phyloP scores from a whole-genome alignment of 2,113 vertebrate species.

The Actenoides hombroni region DNA sequence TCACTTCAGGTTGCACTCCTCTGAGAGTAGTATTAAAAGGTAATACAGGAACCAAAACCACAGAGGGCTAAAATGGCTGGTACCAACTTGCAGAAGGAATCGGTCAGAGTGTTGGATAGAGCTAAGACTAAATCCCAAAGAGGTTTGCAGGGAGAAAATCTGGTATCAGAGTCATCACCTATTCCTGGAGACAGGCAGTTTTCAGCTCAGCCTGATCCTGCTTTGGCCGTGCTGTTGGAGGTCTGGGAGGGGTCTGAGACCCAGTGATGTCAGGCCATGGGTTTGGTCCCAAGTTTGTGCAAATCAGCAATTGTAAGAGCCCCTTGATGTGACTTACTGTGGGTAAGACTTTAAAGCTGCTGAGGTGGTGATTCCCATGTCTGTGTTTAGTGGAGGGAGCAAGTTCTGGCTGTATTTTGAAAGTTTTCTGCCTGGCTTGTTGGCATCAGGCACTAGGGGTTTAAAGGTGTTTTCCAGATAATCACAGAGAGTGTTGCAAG shows the following conservation, averaged over 20 bases:
- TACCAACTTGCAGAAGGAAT: not conserved
- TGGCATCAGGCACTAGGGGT: not conserved
- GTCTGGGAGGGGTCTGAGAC: not conserved
- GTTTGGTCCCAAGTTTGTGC: not conserved
- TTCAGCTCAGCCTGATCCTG: not conserved
- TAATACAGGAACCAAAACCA: not conserved
- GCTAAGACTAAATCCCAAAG: not conserved
- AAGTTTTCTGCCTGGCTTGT: not conserved
- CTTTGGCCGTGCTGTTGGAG: fast-evolving
- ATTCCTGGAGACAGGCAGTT: not conserved
- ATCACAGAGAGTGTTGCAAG: not conserved
- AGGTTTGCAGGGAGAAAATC: not conserved
- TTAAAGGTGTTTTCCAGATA: not conserved
- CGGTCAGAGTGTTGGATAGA: fast-evolving
- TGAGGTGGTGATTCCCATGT: not conserved
- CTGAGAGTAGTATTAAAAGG: not conserved
- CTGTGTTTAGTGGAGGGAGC: not conserved
- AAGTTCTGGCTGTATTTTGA: not conserved
- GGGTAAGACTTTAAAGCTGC: not conserved
- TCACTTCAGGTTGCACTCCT: not conserved
- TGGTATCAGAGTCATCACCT: not conserved
- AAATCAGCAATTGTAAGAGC: not conserved
- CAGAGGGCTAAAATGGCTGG: not conserved
- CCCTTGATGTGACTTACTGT: not conserved
- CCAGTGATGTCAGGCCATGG: not conserved